phyloP scores from a whole-genome alignment of 2,888 invertebrate species.

The Leuctra nigra region DNA sequence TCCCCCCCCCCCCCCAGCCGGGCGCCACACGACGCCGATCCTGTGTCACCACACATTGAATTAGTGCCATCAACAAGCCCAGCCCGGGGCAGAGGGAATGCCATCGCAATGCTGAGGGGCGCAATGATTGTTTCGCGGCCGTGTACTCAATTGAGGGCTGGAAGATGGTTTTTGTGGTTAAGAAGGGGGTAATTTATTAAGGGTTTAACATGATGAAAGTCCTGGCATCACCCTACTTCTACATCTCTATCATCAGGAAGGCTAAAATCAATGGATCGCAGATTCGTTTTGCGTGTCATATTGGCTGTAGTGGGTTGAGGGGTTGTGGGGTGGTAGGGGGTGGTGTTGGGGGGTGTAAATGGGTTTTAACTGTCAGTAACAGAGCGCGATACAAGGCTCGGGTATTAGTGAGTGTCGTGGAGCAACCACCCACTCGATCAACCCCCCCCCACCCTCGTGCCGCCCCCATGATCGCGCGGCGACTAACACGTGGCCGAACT shows the following conservation, averaged over 20 bases:
- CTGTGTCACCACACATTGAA: conserved; percentile 19
- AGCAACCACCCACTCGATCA: conserved; percentile 12
- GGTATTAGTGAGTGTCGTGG: conserved; percentile 20
- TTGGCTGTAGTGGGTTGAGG: not conserved
- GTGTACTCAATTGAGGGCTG: not conserved
- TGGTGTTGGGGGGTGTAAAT: conserved; percentile 21
- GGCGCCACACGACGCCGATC: not conserved
- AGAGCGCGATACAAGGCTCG: conserved; percentile 14
- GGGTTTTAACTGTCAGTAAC: conserved; percentile 26
- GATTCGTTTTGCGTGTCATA: conserved; percentile 26
- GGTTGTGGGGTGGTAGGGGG: conserved; percentile 2
- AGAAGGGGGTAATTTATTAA: conserved; percentile 9
- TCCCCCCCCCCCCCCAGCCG: no score
- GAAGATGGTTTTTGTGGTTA: conserved; percentile 7
- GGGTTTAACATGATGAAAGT: not conserved
- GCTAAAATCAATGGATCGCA: conserved; percentile 24
- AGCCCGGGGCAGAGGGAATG: conserved; percentile 10
- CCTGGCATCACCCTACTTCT: not conserved
- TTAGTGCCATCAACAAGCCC: conserved; percentile 20
- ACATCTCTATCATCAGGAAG: conserved; percentile 5
- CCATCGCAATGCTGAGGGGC: not conserved
- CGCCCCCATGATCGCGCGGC: not conserved
- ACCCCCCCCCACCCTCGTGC: not conserved
- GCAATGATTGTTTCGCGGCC: not conserved
- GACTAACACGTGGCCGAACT: not conserved